These are phyloP conservation scores for Sitta carolinensis DNA, from an alignment of 2,797 vertebrate species.

Conservation along the genomic window DNA sequence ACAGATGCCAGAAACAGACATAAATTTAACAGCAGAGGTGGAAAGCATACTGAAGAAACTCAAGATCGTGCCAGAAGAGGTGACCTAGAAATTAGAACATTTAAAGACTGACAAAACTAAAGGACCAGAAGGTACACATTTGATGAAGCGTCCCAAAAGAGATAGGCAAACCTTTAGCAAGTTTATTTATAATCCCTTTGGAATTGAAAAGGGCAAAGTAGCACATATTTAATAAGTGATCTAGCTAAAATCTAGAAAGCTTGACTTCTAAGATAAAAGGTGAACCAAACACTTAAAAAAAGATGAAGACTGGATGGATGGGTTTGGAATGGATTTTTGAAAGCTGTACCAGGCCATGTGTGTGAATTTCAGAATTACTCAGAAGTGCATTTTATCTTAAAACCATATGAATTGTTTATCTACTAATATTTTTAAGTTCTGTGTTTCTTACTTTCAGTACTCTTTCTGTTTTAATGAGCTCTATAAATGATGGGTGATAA, in stretches of 20 bases:
- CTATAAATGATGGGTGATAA: neutral
- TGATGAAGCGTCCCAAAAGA: constrained; percentile 69
- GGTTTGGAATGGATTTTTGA: neutral
- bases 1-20: constrained; percentile 70
- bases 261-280: constrained; percentile 29
- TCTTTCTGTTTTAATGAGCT: neutral
- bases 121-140: constrained; percentile 62
- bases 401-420: neutral
- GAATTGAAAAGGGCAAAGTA: constrained; percentile 58
- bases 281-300: constrained; percentile 29
- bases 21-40: constrained; percentile 69
- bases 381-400: constrained; percentile 7
- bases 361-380: constrained; percentile 10
- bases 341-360: neutral
- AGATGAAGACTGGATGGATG: neutral
- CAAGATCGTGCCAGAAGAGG: constrained; percentile 57
- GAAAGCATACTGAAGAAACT: constrained; percentile 66
- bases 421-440: neutral
- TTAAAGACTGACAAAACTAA: constrained; percentile 61
- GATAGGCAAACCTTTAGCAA: constrained; percentile 59
- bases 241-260: constrained; percentile 59
- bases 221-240: constrained; percentile 55
- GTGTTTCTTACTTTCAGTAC: neutral
- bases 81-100: constrained; percentile 71
- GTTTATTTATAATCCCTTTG: constrained; percentile 66